Evolutionary conservation across 2,797 vertebrate species (phyloP).

Genomic region (Rachycentron canadum): DNA sequence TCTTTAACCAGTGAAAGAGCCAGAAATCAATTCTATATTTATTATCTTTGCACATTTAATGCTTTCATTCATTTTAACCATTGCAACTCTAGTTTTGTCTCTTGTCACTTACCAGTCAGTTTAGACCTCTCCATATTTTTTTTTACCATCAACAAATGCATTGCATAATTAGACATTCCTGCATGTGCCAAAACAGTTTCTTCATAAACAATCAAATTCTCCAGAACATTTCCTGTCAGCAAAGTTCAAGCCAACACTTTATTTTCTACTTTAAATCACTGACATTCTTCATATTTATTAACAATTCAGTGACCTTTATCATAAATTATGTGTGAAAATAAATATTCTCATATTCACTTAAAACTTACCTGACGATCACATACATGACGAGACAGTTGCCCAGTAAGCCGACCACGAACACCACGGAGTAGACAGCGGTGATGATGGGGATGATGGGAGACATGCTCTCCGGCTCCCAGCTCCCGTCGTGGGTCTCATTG

Average conservation of each 20-base stretch:
- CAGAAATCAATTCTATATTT: conserved; percentile 18
- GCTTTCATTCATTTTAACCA: conserved; percentile 11
- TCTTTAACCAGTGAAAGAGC: conserved; percentile 2
- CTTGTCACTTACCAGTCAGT: not conserved
- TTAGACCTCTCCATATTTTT: not conserved
- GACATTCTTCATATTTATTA: no score
- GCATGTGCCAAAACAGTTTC: not conserved
- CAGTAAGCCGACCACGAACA: conserved; percentile 96
- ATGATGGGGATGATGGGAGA: conserved; percentile 94
- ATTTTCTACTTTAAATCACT: not conserved
- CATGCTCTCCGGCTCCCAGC: conserved; percentile 87
- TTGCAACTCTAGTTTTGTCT: not conserved
- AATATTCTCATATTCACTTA: not conserved
- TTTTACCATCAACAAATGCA: not conserved
- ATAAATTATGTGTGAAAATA: not conserved
- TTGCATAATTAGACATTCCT: not conserved
- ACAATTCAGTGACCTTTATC: not conserved
- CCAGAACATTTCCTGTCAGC: not conserved
- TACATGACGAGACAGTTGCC: conserved; percentile 99
- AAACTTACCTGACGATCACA: conserved; percentile 95
- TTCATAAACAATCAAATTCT: no score
- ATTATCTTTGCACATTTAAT: not conserved
- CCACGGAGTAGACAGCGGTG: conserved; percentile 95
- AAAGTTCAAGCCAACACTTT: not conserved
- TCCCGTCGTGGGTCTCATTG: conserved; percentile 73